Conservation (phyloP, 1,140 invertebrate species). For the Zaprionus capensis region DNA sequence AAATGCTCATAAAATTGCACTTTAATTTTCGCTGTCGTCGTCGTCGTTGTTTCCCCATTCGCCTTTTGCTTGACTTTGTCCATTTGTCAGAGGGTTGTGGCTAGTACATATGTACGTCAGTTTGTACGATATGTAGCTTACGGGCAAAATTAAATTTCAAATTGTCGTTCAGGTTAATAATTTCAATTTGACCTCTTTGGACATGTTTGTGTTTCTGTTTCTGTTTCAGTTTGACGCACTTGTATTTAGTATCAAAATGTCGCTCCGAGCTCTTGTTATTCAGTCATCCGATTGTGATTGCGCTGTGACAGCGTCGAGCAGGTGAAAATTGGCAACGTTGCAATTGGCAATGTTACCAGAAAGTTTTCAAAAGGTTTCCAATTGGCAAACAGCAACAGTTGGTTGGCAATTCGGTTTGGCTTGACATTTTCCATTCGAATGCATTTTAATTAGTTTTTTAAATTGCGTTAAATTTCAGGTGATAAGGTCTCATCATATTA, state of each 20-base stretch:
- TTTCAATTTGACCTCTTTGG: slow-evolving; percentile 73
- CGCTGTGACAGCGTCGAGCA: slow-evolving; percentile 1
- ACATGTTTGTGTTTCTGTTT: slow-evolving; percentile 31
- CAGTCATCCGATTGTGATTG: slow-evolving; percentile 1
- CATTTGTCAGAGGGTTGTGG: slow-evolving; percentile 27
- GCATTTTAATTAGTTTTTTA: slow-evolving; percentile 67
- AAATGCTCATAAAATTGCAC: slow-evolving; percentile 80
- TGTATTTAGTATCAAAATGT: slow-evolving; percentile 17
- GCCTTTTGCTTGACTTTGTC: slow-evolving; percentile 52
- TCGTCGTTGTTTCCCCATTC: slow-evolving; percentile 38
- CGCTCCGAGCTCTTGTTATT: slow-evolving; percentile 5
- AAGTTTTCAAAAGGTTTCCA: not conserved
- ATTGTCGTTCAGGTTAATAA: slow-evolving; percentile 69
- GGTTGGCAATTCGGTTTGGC: slow-evolving; percentile 70
- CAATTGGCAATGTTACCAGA: slow-evolving; percentile 33
- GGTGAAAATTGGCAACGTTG: slow-evolving; percentile 36
- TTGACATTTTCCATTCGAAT: slow-evolving; percentile 68
- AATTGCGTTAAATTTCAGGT: slow-evolving; percentile 38
- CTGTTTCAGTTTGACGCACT: slow-evolving; percentile 36
- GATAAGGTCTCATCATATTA: slow-evolving; percentile 51
- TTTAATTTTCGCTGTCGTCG: slow-evolving; percentile 62
- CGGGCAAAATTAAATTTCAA: slow-evolving; percentile 73
- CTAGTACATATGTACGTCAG: not conserved
- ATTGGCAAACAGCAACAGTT: slow-evolving; percentile 20
- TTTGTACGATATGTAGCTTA: not conserved